Percentiles rank a stretch among this genome's conserved stretches.
phyloP scores from a whole-genome alignment of 2,888 invertebrate species.

The Habroteleia sp. region DNA sequence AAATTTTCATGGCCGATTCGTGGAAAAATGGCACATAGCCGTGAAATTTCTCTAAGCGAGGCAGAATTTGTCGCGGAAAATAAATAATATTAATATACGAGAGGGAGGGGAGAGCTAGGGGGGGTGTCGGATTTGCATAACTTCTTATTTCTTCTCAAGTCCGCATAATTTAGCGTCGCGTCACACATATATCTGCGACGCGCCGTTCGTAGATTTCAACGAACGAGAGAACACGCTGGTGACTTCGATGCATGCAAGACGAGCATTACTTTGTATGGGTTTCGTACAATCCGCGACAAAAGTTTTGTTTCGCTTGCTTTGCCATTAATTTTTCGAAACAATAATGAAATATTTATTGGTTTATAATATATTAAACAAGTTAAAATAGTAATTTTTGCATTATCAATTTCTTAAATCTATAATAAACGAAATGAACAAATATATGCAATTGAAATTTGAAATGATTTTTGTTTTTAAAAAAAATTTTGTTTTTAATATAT shows the following conservation, averaged over 20 bases:
- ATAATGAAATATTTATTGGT: too few relatives aligned
- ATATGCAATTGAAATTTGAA: too few relatives aligned
- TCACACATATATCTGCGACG: slow-evolving; percentile 58
- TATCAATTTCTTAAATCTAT: too few relatives aligned
- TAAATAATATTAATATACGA: slow-evolving; percentile 2
- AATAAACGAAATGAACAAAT: too few relatives aligned
- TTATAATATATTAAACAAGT: too few relatives aligned
- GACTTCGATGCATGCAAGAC: slow-evolving; percentile 60
- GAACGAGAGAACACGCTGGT: slow-evolving; percentile 35
- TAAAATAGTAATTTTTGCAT: too few relatives aligned
- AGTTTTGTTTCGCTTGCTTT: too few relatives aligned
- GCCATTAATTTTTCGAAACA: too few relatives aligned
- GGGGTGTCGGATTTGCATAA: slow-evolving; percentile 47
- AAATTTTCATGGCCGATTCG: slow-evolving; percentile 49
- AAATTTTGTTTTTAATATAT: too few relatives aligned
- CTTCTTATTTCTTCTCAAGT: slow-evolving; percentile 46
- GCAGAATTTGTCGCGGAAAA: slow-evolving; percentile 5
- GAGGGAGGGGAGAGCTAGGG: neutral
- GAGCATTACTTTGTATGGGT: slow-evolving; percentile 45
- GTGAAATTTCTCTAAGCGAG: slow-evolving; percentile 17
- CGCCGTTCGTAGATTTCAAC: slow-evolving; percentile 60
- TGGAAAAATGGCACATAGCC: slow-evolving; percentile 33
- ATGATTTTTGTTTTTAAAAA: too few relatives aligned
- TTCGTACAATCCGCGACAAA: slow-evolving; percentile 42
- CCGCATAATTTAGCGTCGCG: slow-evolving; percentile 50